Evolutionary conservation across 1,140 invertebrate species (phyloP).

Genomic region (Pomacea maculata): DNA sequence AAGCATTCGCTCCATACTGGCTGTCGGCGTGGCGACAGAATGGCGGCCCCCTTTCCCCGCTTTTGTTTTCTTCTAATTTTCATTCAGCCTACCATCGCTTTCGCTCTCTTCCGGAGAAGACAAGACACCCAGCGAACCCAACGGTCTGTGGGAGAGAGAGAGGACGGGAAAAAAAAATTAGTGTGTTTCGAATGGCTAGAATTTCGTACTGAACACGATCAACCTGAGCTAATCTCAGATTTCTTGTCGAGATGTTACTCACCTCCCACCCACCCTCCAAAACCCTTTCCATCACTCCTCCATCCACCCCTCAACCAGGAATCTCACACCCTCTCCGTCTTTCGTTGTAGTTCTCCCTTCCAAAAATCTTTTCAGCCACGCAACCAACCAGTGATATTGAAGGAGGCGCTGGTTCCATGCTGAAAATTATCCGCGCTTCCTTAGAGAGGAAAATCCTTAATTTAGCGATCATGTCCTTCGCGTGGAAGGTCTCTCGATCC

Average conservation of each 20-base stretch:
- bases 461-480: conserved; percentile 6
- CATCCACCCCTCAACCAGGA: too few relatives aligned
- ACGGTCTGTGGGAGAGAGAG: neutral
- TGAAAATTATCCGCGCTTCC: neutral
- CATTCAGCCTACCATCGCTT: conserved; percentile 5
- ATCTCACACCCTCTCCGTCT: too few relatives aligned
- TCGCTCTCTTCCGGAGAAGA: neutral
- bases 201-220: too few relatives aligned
- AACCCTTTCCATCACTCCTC: too few relatives aligned
- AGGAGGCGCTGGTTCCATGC: neutral
- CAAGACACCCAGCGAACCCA: neutral
- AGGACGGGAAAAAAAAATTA: neutral
- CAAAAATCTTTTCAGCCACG: neutral
- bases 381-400: neutral
- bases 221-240: too few relatives aligned
- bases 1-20: neutral
- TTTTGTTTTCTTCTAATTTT: conserved; percentile 22
- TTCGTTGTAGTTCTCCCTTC: neutral
- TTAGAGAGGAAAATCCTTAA: neutral
- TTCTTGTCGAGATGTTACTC: too few relatives aligned
- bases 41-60: conserved; percentile 3
- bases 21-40: conserved; percentile 4
- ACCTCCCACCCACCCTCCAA: too few relatives aligned
- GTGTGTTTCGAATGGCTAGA: neutral
- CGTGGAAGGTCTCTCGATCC: neutral